phyloP scores from a whole-genome alignment of 2,113 vertebrate genomes.

The Tachuris rubrigastra region DNA sequence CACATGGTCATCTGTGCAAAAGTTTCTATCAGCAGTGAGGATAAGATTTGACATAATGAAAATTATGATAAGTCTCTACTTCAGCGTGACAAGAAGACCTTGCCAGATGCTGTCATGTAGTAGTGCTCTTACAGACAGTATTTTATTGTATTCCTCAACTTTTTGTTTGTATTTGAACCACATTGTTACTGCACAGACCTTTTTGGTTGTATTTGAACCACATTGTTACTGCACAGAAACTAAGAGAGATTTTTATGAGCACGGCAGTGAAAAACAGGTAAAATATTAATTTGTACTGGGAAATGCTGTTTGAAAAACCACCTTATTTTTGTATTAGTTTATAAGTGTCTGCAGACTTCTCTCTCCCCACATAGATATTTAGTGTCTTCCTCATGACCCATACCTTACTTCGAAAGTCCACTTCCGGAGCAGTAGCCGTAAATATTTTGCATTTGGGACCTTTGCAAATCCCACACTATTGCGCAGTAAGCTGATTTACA shows the following conservation, averaged over 20 bases:
- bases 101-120: not conserved
- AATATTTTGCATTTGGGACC: not conserved
- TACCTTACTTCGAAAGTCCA: not conserved
- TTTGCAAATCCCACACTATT: not conserved
- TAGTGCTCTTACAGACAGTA: not conserved
- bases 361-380: not conserved
- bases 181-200: not conserved
- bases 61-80: not conserved
- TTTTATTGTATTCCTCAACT: not conserved
- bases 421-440: not conserved
- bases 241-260: not conserved
- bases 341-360: rapidly evolving
- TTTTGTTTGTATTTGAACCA: not conserved
- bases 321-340: not conserved
- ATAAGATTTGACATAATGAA: not conserved
- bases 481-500: not conserved
- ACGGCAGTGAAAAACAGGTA: not conserved
- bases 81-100: not conserved
- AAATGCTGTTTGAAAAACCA: not conserved
- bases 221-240: not conserved
- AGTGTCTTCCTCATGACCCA: not conserved
- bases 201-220: not conserved
- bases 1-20: not conserved
- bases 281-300: not conserved
- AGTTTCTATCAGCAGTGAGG: not conserved